Evolutionary conservation across 30 jellyfish, hydroid and myxozoan genomes (phyloP).

Genomic region (Nemopilema nomurai): DNA sequence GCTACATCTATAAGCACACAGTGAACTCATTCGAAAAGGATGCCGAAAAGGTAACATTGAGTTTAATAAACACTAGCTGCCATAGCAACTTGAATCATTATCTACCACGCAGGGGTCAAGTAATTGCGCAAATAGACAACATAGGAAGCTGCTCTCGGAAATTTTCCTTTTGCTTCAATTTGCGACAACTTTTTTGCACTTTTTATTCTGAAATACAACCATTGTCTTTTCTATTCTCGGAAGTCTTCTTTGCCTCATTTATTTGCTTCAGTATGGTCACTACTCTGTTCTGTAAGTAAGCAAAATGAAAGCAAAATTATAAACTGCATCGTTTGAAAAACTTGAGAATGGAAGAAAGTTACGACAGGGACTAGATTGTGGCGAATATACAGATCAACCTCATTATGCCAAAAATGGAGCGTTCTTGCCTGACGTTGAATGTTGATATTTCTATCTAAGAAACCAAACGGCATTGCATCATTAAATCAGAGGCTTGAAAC

Average conservation of each 20-base stretch:
- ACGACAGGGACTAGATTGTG: too few relatives aligned
- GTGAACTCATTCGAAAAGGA: not conserved
- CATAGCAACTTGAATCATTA: not conserved
- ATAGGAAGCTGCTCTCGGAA: not conserved
- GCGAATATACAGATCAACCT: too few relatives aligned
- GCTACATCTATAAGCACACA: too few relatives aligned
- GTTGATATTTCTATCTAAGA: too few relatives aligned
- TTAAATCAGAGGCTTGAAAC: too few relatives aligned
- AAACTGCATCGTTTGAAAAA: not conserved
- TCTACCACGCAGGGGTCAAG: not conserved
- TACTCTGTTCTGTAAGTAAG: conserved; percentile 45
- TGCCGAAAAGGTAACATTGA: not conserved
- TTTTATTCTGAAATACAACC: too few relatives aligned
- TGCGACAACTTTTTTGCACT: too few relatives aligned
- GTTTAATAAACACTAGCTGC: not conserved
- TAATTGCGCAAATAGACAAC: not conserved
- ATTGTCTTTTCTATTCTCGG: not conserved
- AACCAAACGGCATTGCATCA: too few relatives aligned
- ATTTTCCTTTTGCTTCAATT: too few relatives aligned
- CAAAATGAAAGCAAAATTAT: not conserved
- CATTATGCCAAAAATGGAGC: too few relatives aligned
- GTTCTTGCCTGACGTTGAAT: too few relatives aligned
- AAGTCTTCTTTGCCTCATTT: conserved; percentile 38
- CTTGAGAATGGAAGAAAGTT: not conserved
- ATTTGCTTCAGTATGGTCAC: conserved; percentile 56